phyloP scores from a whole-genome alignment of 2,113 vertebrate genomes.

The Stegostoma tigrinum region DNA sequence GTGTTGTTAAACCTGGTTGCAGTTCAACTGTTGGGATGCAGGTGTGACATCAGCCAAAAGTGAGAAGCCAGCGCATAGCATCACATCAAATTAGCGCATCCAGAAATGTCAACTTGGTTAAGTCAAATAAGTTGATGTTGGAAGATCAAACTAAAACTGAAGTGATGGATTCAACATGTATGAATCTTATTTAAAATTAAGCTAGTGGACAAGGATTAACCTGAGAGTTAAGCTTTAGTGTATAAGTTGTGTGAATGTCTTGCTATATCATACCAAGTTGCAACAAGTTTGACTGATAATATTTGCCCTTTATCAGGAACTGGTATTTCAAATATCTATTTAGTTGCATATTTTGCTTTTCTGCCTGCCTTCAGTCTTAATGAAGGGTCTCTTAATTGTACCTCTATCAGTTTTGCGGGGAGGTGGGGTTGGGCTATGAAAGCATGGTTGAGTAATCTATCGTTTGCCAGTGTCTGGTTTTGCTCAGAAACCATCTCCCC shows the following conservation, averaged over 20 bases:
- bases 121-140: not conserved
- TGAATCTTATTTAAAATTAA: not conserved
- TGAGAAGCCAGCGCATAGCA: not conserved
- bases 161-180: not conserved
- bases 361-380: not conserved
- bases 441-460: not conserved
- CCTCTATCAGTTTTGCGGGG: not conserved
- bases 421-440: not conserved
- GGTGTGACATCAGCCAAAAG: not conserved
- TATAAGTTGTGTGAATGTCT: not conserved
- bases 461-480: not conserved
- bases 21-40: not conserved
- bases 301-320: not conserved
- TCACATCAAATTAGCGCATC: not conserved
- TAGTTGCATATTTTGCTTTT: not conserved
- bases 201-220: not conserved
- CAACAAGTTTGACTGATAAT: not conserved
- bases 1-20: not conserved
- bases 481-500: not conserved
- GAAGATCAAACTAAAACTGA: not conserved
- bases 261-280: not conserved
- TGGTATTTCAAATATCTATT: slow-evolving; percentile 6
- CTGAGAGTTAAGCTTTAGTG: not conserved
- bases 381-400: not conserved
- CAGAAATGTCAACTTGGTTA: too few relatives aligned